These are phyloP conservation scores for Sycophaga agraensis DNA, from an alignment of 1,140 invertebrate genomes.

Conservation along the genomic window DNA sequence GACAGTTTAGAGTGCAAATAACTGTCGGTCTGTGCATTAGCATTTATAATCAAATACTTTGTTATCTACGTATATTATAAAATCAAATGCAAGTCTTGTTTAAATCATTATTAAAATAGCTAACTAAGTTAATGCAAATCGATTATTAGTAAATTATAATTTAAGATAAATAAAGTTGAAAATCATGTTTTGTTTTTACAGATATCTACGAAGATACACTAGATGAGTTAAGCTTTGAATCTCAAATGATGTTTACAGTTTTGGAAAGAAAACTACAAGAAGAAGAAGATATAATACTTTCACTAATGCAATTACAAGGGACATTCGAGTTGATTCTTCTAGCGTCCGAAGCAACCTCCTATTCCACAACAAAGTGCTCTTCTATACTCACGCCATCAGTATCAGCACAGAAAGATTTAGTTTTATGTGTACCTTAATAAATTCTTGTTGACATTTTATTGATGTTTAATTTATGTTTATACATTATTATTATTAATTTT, in stretches of 20 bases:
- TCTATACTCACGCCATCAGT: conserved; percentile 60
- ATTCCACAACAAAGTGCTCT: conserved; percentile 43
- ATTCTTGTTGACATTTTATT: not conserved
- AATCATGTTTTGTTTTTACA: conserved; percentile 29
- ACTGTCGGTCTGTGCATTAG: no score
- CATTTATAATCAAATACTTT: no score
- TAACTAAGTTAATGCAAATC: no score
- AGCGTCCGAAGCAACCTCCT: conserved; percentile 51
- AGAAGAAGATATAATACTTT: conserved; percentile 67
- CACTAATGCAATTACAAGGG: conserved; percentile 68
- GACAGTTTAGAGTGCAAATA: no score
- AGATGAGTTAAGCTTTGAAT: conserved; percentile 59
- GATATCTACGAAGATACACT: conserved; percentile 69
- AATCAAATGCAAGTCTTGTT: no score
- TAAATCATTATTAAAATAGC: no score
- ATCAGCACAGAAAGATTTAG: conserved; percentile 63
- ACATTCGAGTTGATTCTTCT: conserved; percentile 69
- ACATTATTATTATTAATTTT: not conserved
- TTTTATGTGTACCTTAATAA: conserved; percentile 60
- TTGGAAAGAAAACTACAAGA: conserved; percentile 65
- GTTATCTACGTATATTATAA: no score
- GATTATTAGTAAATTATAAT: no score
- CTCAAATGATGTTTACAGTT: conserved; percentile 62
- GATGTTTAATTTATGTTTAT: not conserved
- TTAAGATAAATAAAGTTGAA: no score